Conservation (phyloP, 1,140 invertebrate species). For the Onthophagus taurus region DNA sequence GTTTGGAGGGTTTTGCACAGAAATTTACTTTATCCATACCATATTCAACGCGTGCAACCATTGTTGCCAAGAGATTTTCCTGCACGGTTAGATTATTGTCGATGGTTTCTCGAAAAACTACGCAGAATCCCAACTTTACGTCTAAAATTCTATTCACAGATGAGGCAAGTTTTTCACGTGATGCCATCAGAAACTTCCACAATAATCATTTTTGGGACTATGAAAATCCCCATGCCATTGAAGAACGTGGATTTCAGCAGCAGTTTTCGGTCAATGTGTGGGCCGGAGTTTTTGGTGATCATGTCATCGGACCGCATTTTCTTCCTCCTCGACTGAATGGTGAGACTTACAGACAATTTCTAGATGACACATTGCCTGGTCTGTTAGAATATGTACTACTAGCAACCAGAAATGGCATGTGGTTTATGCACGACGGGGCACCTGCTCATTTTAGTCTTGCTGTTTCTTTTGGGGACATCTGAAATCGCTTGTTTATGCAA, state of each 20-base stretch:
- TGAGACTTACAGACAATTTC: too few species aligned
- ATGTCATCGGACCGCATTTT: too few species aligned
- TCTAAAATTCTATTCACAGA: conserved; percentile 31
- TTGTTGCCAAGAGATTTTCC: conserved; percentile 14
- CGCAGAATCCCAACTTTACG: conserved; percentile 1
- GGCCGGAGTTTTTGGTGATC: too few species aligned
- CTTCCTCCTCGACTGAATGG: too few species aligned
- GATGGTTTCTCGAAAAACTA: conserved; percentile 5
- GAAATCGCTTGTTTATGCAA: conserved; percentile 5
- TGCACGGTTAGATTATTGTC: conserved; percentile 14
- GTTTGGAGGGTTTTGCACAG: conserved; percentile 15
- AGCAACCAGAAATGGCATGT: conserved; percentile 1
- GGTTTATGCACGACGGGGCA: conserved; percentile 9
- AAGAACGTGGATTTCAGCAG: conserved; percentile 2
- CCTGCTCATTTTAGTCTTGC: conserved; percentile 6
- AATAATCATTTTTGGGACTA: conserved; percentile 35
- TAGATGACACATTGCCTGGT: too few species aligned
- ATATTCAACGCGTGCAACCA: conserved; percentile 15
- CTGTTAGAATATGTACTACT: conserved; percentile 1
- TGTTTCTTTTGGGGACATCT: conserved; percentile 4
- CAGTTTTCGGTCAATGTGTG: too few species aligned
- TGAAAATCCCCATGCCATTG: conserved; percentile 16
- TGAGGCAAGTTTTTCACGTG: conserved; percentile 30
- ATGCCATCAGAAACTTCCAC: conserved; percentile 30
- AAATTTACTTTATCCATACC: conserved; percentile 16